Conservation (phyloP, 1,140 invertebrate genomes). For the Nasonia vitripennis region DNA sequence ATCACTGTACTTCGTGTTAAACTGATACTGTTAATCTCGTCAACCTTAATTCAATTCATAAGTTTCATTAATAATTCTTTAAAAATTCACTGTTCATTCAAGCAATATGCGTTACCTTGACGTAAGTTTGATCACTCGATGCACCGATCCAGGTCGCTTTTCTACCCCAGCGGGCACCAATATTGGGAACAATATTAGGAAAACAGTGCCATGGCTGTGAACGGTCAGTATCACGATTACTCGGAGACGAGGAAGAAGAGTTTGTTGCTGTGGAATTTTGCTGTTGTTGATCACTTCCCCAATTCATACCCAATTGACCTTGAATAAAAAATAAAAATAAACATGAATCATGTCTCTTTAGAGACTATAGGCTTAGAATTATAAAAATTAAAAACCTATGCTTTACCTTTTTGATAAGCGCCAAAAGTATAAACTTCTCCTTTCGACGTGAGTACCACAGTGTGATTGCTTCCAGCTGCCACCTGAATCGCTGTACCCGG, state of each 20-base stretch:
- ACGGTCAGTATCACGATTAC: conserved; percentile 65
- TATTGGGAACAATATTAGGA: conserved; percentile 87
- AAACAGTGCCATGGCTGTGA: conserved; percentile 84
- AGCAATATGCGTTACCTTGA: conserved; percentile 79
- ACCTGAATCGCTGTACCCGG: conserved; percentile 83
- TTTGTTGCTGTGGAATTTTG: not conserved
- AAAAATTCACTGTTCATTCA: not conserved
- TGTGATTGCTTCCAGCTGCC: conserved; percentile 96
- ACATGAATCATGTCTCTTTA: not conserved
- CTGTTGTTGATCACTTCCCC: conserved; percentile 61
- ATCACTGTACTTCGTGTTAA: conserved; percentile 90
- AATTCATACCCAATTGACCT: conserved; percentile 89
- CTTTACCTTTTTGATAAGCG: conserved; percentile 83
- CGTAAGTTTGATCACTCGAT: conserved; percentile 95
- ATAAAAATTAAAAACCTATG: not conserved
- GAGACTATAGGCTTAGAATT: not conserved
- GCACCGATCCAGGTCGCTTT: conserved; percentile 95
- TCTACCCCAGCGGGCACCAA: conserved; percentile 85
- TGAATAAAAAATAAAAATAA: conserved; percentile 64
- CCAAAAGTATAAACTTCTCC: conserved; percentile 97
- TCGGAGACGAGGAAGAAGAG: conserved; percentile 53
- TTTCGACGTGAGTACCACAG: conserved; percentile 90
- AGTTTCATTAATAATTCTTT: not conserved
- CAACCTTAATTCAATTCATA: conserved; percentile 72
- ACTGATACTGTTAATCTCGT: conserved; percentile 94